Conservation (phyloP, 2,113 vertebrate species). For the Irena cyanogastra region DNA sequence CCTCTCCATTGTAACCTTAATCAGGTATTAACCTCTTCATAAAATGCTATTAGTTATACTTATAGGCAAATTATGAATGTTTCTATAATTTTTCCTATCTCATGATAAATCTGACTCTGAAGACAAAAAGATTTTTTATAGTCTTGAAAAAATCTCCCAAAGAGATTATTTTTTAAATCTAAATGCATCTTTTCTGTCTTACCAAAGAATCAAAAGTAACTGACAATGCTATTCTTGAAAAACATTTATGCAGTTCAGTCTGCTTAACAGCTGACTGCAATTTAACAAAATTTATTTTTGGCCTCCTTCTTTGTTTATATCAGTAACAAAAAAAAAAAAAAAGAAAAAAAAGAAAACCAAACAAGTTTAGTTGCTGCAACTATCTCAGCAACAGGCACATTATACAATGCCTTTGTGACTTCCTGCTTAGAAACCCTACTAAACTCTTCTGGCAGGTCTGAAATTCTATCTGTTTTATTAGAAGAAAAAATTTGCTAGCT, state of each 20-base stretch:
- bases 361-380: background rate
- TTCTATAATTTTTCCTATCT: background rate
- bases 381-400: background rate
- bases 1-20: background rate
- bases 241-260: background rate
- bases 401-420: background rate
- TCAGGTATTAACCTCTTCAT: background rate
- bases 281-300: background rate
- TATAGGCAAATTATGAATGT: background rate
- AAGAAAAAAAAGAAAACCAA: background rate
- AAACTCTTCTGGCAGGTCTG: background rate
- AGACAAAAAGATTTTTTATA: background rate
- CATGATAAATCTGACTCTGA: background rate
- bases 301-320: background rate
- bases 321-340: background rate
- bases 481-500: background rate
- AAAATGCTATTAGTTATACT: background rate
- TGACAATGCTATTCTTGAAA: background rate
- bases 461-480: background rate
- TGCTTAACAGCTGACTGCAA: background rate
- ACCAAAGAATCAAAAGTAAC: background rate
- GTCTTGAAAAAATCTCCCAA: background rate
- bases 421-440: background rate
- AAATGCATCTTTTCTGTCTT: background rate
- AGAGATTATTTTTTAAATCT: background rate